phyloP scores from a whole-genome alignment of 2,797 vertebrate genomes.

The Cyclura pinguis region DNA sequence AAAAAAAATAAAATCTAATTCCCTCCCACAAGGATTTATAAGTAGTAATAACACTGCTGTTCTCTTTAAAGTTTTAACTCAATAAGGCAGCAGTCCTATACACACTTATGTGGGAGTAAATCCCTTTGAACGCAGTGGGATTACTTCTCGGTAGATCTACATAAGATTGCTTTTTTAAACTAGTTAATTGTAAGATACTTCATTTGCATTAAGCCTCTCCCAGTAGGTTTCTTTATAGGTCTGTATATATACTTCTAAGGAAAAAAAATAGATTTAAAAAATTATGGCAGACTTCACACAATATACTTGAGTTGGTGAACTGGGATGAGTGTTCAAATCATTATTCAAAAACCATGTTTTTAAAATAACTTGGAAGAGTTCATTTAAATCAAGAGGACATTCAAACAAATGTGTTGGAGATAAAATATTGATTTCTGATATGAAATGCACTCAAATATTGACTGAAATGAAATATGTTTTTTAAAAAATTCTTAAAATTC shows the following conservation, averaged over 20 bases:
- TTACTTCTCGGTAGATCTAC: neutral
- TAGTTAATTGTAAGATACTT: conserved; percentile 48
- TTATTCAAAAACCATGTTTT: neutral
- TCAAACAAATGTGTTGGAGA: neutral
- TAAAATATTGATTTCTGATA: conserved; percentile 30
- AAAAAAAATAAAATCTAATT: conserved; percentile 25
- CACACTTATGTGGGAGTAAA: neutral
- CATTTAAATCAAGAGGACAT: neutral
- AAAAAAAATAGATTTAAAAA: conserved; percentile 42
- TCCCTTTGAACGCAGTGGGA: neutral
- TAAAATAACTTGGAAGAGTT: neutral
- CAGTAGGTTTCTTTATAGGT: conserved; percentile 46
- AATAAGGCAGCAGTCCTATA: neutral
- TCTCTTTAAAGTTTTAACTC: conserved; percentile 17
- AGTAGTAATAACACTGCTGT: conserved; percentile 36
- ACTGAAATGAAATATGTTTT: neutral
- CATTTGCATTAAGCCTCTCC: conserved; percentile 15
- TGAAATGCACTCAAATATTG: neutral
- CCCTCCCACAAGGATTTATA: conserved; percentile 43
- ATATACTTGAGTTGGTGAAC: conserved; percentile 45
- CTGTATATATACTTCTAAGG: conserved; percentile 30
- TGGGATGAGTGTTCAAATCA: neutral
- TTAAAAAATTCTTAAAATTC: neutral
- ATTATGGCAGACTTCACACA: conserved; percentile 55
- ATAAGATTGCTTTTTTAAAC: conserved; percentile 33